Conservation (phyloP, 35 echinoderm and acorn worm species). For the Acanthaster planci region DNA sequence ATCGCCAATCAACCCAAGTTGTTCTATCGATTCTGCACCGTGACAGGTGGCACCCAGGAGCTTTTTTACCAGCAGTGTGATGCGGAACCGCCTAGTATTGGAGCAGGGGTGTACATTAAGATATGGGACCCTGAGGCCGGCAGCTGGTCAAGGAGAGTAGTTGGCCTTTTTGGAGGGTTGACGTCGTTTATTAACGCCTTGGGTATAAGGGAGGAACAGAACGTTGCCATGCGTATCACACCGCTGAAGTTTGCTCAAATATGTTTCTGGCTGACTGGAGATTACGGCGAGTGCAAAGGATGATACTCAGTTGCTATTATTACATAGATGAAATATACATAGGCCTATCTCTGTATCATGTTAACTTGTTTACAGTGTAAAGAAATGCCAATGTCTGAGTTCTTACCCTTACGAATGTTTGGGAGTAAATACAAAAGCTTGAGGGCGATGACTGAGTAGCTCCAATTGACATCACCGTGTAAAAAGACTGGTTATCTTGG, state of each 20-base stretch:
- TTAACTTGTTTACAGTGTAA: too few relatives aligned
- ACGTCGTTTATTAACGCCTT: constrained; percentile 37
- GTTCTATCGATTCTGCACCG: constrained; percentile 78
- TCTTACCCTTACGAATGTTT: too few relatives aligned
- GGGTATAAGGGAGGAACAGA: constrained; percentile 27
- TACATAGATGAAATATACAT: too few relatives aligned
- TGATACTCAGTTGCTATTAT: constrained; percentile 22
- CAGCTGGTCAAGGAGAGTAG: constrained; percentile 66
- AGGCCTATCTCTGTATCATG: too few relatives aligned
- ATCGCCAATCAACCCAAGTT: constrained; percentile 40
- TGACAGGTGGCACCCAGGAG: constrained; percentile 57
- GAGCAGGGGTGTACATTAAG: constrained; percentile 85
- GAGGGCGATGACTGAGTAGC: too few relatives aligned
- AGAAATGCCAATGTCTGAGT: too few relatives aligned
- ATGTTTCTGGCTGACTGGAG: constrained; percentile 92
- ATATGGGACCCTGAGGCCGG: constrained; percentile 48
- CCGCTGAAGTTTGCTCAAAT: constrained; percentile 97
- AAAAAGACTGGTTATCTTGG: too few relatives aligned
- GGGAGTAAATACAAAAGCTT: too few relatives aligned
- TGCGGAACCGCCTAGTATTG: constrained; percentile 51
- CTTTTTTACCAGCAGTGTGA: constrained; percentile 79
- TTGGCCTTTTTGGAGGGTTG: constrained; percentile 66
- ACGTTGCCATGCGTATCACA: constrained; percentile 79
- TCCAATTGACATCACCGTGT: too few relatives aligned
- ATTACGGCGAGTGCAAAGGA: constrained; percentile 79